Conservation (phyloP, 1,140 invertebrate species). For the Caenorhabditis tropicalis region DNA sequence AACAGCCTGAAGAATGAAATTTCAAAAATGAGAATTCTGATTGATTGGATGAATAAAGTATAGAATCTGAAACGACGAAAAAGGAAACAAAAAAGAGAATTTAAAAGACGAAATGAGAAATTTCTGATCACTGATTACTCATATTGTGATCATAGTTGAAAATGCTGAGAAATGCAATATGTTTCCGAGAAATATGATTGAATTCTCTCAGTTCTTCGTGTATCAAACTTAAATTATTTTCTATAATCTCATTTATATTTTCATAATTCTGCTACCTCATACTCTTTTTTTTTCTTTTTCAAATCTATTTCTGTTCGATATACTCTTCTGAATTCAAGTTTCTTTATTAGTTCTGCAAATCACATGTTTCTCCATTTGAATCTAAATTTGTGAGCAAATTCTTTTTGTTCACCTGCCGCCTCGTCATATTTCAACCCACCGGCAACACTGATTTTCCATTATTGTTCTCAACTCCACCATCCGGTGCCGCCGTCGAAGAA, state of each 20-base stretch:
- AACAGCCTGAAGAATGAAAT: no score
- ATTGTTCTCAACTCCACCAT: not conserved
- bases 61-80: no score
- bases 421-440: slow-evolving; percentile 21
- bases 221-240: not conserved
- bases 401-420: not conserved
- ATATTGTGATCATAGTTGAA: not conserved
- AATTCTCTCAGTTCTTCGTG: not conserved
- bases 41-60: no score
- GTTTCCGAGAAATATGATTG: not conserved
- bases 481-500: not conserved
- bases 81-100: no score
- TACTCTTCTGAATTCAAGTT: not conserved
- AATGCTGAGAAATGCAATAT: not conserved
- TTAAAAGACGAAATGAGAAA: no score
- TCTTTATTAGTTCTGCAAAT: slow-evolving; percentile 2
- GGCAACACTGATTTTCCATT: slow-evolving; percentile 12
- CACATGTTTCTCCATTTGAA: not conserved
- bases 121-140: no score
- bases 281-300: not conserved
- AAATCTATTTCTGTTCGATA: not conserved
- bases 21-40: no score
- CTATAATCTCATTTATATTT: not conserved
- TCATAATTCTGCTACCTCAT: not conserved
- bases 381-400: not conserved